Evolutionary conservation across 1,140 invertebrate species (phyloP).

Genomic region (Hyles euphorbiae): DNA sequence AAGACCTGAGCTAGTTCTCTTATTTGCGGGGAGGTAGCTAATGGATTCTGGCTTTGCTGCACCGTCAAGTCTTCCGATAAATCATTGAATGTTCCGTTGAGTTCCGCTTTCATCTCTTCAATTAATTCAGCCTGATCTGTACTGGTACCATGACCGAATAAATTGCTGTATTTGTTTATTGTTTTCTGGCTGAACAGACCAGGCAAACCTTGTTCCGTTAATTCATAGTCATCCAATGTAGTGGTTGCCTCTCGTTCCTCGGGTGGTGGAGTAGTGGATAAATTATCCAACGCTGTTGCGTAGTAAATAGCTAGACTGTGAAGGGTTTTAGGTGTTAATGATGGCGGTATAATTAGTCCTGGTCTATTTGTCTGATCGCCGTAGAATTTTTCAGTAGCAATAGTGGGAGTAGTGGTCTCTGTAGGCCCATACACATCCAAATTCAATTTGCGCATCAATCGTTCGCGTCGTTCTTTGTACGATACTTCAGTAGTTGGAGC

Average conservation of each 20-base stretch:
- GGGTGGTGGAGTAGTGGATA: slow-evolving; percentile 68
- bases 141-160: slow-evolving; percentile 71
- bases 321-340: slow-evolving; percentile 83
- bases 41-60: slow-evolving; percentile 78
- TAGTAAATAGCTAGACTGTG: slow-evolving; percentile 87
- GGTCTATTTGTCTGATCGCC: slow-evolving; percentile 63
- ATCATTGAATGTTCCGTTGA: slow-evolving; percentile 70
- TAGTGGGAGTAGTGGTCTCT: slow-evolving; percentile 31
- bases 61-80: slow-evolving; percentile 77
- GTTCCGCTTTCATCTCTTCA: slow-evolving; percentile 55
- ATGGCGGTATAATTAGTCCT: slow-evolving; percentile 80
- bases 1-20: slow-evolving; percentile 88
- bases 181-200: slow-evolving; percentile 77
- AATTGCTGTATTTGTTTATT: slow-evolving; percentile 76
- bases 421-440: slow-evolving; percentile 41
- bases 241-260: slow-evolving; percentile 55
- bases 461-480: slow-evolving; percentile 62
- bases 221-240: slow-evolving; percentile 45
- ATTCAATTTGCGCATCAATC: slow-evolving; percentile 54
- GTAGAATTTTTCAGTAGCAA: slow-evolving; percentile 51
- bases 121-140: slow-evolving; percentile 52
- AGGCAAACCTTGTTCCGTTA: slow-evolving; percentile 56
- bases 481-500: slow-evolving; percentile 43
- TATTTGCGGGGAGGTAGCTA: slow-evolving; percentile 79
- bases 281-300: slow-evolving; percentile 80